Conservation (phyloP, 2,113 vertebrate genomes). For the Laticauda laticaudata region DNA sequence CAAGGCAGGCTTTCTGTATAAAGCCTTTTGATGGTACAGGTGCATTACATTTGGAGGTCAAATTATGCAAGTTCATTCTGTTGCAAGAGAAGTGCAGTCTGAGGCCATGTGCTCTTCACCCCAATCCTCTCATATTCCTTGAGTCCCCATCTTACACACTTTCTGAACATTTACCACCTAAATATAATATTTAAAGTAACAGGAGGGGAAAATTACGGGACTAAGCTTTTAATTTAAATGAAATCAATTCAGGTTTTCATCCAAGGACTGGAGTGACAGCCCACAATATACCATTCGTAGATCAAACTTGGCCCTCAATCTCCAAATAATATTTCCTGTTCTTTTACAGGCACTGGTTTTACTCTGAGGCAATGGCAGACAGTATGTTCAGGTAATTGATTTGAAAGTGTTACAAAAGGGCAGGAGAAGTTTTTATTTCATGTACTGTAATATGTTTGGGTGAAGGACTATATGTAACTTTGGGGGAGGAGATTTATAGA, state of each 20-base stretch:
- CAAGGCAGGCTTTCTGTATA: neutral
- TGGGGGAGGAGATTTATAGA: neutral
- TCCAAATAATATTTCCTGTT: neutral
- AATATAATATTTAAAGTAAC: neutral
- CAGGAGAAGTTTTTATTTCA: neutral
- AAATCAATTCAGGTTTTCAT: neutral
- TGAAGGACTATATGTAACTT: neutral
- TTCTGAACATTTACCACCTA: neutral
- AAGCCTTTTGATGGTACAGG: neutral
- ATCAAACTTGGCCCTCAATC: neutral
- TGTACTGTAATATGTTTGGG: neutral
- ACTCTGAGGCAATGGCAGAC: too few species aligned
- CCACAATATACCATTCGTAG: neutral
- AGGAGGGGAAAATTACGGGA: neutral
- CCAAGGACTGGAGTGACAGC: neutral
- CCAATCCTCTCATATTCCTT: neutral
- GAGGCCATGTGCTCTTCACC: neutral
- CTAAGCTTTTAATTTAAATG: neutral
- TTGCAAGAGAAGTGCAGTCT: neutral
- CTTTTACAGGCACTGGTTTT: neutral
- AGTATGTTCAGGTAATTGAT: neutral
- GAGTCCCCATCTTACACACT: neutral
- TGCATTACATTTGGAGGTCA: neutral
- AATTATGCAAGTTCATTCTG: neutral
- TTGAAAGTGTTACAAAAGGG: neutral